Base-by-base conservation (phyloP, 2,888 invertebrate genomes). In the Cheilosia vulpina region DNA sequence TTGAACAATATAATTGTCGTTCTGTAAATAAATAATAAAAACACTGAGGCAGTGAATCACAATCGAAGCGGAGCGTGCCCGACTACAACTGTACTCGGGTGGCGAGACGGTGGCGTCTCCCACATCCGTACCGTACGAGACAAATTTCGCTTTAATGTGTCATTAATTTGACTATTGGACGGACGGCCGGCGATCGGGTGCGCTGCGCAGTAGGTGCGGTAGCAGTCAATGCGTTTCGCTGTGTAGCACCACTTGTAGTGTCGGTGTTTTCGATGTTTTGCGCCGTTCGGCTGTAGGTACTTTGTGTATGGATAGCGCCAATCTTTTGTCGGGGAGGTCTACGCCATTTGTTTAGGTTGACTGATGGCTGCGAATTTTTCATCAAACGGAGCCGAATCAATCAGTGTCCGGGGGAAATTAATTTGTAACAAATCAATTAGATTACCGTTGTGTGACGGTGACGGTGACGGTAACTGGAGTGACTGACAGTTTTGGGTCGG, bases 361-460 rank as follows among this genome's bases (percentile, higher is more conserved):
- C 43, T 66, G 84, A 76, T 60, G 71, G 78, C 65, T 71, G 69
- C 62, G 43, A 71, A 76, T 75, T 80, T 80, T 84, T 84, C 80
- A 84, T 75, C 80, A 71, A 80, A 75, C 75, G 47, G 24, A 76
- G 34, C 63, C 84, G 84, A 75, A 84, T 84, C 84, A 75, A 80
- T 84, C 84, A 84, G 65, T 80, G 84, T 84, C 80, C 31, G 55
- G 31, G 57, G 41, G 41, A 66, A 84, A 84, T 84, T 75, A 75
- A 73, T 80, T 84, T 84, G 60, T 55, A 75, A 76, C 80, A 84
- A 84, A 80, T 84, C 80, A 84, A 84, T 84, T 80, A 80, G 75
- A 69, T 75, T 75, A 69, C 63, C 68, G 27, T 62, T 41, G 19
- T 63, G 62, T 53, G 31, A 24, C 17, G 45, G 21, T 6, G 45